phyloP scores from a whole-genome alignment of 2,888 invertebrate species.

The Drosophila dives region DNA sequence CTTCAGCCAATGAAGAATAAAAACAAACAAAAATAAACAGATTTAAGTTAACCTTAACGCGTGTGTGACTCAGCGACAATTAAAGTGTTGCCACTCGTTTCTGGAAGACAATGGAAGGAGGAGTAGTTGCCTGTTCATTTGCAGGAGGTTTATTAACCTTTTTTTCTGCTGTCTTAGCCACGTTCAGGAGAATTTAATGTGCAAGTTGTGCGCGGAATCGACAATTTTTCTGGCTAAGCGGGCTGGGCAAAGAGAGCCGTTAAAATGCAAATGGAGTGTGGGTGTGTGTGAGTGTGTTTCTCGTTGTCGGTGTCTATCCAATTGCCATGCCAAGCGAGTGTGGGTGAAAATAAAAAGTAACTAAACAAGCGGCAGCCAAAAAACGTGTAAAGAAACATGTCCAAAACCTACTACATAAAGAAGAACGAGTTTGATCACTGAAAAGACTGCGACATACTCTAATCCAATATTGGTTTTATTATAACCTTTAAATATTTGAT shows the following conservation, averaged over 20 bases:
- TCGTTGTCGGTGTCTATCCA: conserved; percentile 28
- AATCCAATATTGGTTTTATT: neutral
- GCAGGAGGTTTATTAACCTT: conserved; percentile 75
- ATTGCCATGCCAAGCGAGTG: conserved; percentile 62
- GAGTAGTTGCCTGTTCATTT: conserved; percentile 27
- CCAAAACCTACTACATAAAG: conserved; percentile 15
- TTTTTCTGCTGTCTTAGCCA: conserved; percentile 65
- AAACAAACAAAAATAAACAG: conserved; percentile 24
- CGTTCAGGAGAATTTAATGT: conserved; percentile 75
- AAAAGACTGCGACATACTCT: conserved; percentile 10
- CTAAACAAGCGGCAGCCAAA: conserved; percentile 45
- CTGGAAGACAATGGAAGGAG: conserved; percentile 53
- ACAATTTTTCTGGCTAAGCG: conserved; percentile 29
- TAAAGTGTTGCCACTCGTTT: conserved; percentile 32
- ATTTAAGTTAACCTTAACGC: conserved; percentile 39
- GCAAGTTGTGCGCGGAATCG: conserved; percentile 55
- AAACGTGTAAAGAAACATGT: conserved; percentile 46
- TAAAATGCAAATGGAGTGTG: conserved; percentile 59
- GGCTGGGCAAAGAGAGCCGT: conserved; percentile 37
- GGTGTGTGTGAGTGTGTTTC: conserved; percentile 21
- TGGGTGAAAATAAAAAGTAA: conserved; percentile 75
- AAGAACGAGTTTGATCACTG: neutral
- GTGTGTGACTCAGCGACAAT: conserved; percentile 49
- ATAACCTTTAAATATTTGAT: neutral
- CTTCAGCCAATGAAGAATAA: conserved; percentile 18